Evolutionary conservation across 2,888 invertebrate species (phyloP), one percentile per base, ranked within the genome.

Genomic region (Scaptomyza caliginosa): DNA sequence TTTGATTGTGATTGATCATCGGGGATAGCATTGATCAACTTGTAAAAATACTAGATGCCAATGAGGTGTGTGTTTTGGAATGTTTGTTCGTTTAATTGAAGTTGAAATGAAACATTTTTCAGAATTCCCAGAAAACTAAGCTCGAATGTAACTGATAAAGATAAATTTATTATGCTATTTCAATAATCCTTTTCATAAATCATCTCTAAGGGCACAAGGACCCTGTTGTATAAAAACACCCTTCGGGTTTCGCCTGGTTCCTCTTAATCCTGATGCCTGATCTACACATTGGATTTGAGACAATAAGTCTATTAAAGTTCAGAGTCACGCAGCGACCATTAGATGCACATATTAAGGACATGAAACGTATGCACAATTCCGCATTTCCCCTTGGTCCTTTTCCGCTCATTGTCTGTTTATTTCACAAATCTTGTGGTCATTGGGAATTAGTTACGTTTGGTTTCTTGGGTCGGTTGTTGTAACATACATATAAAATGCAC

Each of bases 1-100:
- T 66, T 40, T 51, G 59, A 62, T 67, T 85, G 86, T 85, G 86
- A 80, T 80, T 86, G 84, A 86, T 86, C 86, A 86, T 81, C 81
- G 74, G 62, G 50, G 46, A 38, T 42, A 42, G 50, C 68, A 56
- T 40, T 45, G 39, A 70, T 69, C 28, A 21, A 34, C 17, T 28
- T 40, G 21, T 52, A 71, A 71, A 64, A 43, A 70, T 38, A 38
- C 7, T 17, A 8, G n/a, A n/a, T n/a, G n/a, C n/a, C 2, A 19
- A 24, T 48, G 13, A 39, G 39, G n/a, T 34, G n/a, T 55, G 40
- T 36, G n/a, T 42, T 50, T n/a, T 19, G 5, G 28, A 39, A 30
- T 55, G 39, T 40, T 54, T 45, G 39, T 30, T 6, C 23, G 8
- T n/a, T 26, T 16, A 19, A 10, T n/a, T 40, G 11, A 11, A 23